phyloP scores from a whole-genome alignment of 2,113 vertebrate species.

The Aramus guarauna region DNA sequence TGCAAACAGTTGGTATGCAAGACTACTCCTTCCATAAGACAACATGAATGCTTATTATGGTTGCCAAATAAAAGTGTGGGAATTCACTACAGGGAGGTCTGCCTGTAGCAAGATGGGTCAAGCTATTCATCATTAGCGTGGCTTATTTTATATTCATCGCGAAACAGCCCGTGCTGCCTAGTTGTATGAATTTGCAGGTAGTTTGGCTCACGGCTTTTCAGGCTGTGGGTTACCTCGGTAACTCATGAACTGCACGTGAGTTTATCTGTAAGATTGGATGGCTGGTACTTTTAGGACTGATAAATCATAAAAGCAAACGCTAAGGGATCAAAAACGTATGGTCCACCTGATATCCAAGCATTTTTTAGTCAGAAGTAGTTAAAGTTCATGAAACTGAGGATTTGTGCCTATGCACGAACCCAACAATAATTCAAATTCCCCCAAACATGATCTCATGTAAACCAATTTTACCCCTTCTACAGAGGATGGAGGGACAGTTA shows the following conservation, averaged over 20 bases:
- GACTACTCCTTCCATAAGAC: not conserved
- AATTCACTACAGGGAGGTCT: not conserved
- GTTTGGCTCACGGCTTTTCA: not conserved
- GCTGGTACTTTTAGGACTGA: not conserved
- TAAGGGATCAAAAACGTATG: not conserved
- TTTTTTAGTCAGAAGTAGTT: not conserved
- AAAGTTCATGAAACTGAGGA: not conserved
- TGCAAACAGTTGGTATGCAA: not conserved
- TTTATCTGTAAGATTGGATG: not conserved
- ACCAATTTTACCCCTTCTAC: not conserved
- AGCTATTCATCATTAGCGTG: not conserved
- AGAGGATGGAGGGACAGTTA: not conserved
- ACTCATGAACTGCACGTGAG: not conserved
- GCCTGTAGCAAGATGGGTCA: not conserved
- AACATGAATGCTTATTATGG: not conserved
- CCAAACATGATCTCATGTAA: not conserved
- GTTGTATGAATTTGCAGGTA: not conserved
- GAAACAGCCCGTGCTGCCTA: not conserved
- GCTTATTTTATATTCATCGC: rapidly evolving
- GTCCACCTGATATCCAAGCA: not conserved
- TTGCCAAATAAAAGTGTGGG: not conserved
- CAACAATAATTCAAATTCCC: not conserved
- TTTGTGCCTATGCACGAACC: not conserved
- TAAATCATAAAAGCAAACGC: not conserved
- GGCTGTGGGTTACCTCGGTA: not conserved